These are phyloP conservation scores for Arizona elegans DNA, from an alignment of 2,113 vertebrate genomes.

Conservation along the genomic window DNA sequence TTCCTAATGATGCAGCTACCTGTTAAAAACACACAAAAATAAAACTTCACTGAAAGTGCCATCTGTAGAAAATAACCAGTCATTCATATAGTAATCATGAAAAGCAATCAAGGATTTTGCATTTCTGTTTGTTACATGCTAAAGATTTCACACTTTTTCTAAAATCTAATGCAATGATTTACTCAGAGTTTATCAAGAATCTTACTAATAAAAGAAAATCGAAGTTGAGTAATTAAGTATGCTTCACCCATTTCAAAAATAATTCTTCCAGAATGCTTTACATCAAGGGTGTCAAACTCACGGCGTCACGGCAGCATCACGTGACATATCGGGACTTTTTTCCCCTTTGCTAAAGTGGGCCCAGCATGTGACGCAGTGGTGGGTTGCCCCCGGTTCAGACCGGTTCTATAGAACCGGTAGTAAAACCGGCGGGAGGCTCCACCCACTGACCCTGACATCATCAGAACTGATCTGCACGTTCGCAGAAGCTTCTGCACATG, in stretches of 20 bases:
- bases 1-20: conserved; percentile 75
- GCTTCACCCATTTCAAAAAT: neutral
- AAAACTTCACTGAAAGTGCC: conserved; percentile 4
- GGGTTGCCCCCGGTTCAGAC: too few species aligned
- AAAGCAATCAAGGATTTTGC: neutral
- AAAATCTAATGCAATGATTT: neutral
- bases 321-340: too few species aligned
- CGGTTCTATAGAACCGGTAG: too few species aligned
- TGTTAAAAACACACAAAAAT: conserved; percentile 38
- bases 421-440: too few species aligned
- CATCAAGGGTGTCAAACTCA: neutral
- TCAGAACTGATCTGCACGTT: too few species aligned
- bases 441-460: too few species aligned
- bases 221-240: neutral
- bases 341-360: too few species aligned
- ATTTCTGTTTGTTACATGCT: neutral
- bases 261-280: neutral
- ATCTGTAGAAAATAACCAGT: neutral
- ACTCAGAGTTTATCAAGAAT: neutral
- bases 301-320: too few species aligned
- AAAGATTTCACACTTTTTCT: neutral
- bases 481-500: too few species aligned
- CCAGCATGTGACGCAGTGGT: too few species aligned
- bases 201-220: neutral
- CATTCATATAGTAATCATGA: neutral